These are phyloP conservation scores for Pardalotus punctatus DNA, from an alignment of 2,113 vertebrate genomes.

Conservation along the genomic window DNA sequence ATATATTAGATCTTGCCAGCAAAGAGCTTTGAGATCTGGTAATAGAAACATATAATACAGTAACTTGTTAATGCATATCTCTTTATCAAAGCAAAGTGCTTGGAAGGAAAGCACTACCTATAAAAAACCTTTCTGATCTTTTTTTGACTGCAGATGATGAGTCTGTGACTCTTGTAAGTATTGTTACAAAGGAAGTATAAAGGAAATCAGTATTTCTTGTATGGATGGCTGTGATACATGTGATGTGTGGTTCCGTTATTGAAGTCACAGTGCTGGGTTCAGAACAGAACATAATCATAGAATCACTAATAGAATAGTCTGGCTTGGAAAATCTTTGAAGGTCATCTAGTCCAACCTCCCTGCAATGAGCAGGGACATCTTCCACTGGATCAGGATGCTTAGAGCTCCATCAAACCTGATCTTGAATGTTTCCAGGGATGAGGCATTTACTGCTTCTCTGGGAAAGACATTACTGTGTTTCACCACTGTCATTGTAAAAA, in stretches of 20 bases:
- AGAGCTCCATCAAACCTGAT: background rate
- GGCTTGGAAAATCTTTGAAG: background rate
- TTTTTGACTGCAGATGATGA: background rate
- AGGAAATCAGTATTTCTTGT: background rate
- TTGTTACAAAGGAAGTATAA: background rate
- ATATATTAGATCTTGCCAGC: background rate
- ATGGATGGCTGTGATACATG: background rate
- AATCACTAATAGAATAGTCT: background rate
- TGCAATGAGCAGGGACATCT: background rate
- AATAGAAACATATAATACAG: background rate
- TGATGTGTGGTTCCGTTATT: background rate
- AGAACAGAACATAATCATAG: background rate
- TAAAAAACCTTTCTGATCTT: background rate
- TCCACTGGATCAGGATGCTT: background rate
- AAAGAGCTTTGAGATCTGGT: background rate
- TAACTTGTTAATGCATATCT: background rate
- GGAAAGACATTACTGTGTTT: background rate
- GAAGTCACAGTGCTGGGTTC: background rate
- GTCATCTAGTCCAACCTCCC: background rate
- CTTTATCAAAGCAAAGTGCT: background rate
- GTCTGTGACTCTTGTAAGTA: background rate
- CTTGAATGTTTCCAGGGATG: background rate
- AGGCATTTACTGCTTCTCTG: background rate
- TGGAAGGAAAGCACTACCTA: background rate
- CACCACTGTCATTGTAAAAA: background rate